phyloP scores from a whole-genome alignment of 2,888 invertebrate species.

The Trissonchulus sp. region DNA sequence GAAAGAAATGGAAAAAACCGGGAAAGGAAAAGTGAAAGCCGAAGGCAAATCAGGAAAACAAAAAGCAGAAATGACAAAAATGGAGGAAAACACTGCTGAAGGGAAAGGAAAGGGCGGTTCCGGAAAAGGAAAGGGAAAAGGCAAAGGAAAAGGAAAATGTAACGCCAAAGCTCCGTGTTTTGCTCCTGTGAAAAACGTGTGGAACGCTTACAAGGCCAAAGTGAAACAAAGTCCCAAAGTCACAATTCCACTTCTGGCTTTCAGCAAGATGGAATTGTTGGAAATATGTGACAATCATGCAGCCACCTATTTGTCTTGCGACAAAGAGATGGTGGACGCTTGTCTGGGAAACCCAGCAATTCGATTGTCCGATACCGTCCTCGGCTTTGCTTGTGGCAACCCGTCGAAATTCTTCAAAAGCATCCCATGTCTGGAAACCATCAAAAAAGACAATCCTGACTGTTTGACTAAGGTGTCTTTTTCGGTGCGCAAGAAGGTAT shows the following conservation, averaged over 20 bases:
- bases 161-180: not conserved
- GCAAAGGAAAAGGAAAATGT: not conserved
- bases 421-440: not conserved
- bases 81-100: too few relatives aligned
- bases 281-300: not conserved
- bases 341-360: not conserved
- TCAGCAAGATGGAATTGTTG: not conserved
- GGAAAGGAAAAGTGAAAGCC: too few relatives aligned
- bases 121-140: not conserved
- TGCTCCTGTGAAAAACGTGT: not conserved
- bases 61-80: too few relatives aligned
- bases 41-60: not conserved
- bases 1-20: too few relatives aligned
- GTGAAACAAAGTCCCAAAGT: not conserved
- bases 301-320: not conserved
- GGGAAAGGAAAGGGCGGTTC: not conserved
- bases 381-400: not conserved
- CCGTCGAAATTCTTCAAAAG: not conserved
- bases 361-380: not conserved
- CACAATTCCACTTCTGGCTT: not conserved
- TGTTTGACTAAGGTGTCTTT: not conserved
- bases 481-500: not conserved
- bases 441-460: not conserved
- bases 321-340: not conserved
- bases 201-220: not conserved